Evolutionary conservation across 2,888 invertebrate genomes (phyloP).

Genomic region (Brachyopa scutellaris): DNA sequence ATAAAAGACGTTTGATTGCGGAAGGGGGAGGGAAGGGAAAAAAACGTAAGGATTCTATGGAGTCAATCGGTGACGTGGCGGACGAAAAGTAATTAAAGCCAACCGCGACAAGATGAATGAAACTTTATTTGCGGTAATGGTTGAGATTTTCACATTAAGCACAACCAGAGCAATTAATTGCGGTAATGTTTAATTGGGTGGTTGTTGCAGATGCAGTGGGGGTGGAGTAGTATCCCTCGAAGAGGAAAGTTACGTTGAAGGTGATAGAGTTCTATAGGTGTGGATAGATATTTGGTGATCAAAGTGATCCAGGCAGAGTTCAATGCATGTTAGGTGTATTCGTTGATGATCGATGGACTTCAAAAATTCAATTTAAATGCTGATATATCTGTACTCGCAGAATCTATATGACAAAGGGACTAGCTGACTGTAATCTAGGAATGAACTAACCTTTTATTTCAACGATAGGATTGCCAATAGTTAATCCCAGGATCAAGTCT

Average conservation of each 20-base stretch:
- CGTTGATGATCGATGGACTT: no score
- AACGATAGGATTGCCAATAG: no score
- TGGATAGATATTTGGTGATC: no score
- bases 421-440: no score
- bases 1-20: not conserved
- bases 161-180: constrained; percentile 49
- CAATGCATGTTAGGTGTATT: no score
- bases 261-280: no score
- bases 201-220: not conserved
- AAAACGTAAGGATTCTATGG: constrained; percentile 6
- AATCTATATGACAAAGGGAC: no score
- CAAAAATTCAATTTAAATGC: no score
- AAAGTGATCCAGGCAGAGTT: no score
- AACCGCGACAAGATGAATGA: constrained; percentile 66
- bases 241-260: not conserved
- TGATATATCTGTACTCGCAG: no score
- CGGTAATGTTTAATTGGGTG: constrained; percentile 39
- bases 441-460: no score
- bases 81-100: constrained; percentile 67
- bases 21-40: not conserved
- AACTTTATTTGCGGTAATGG: constrained; percentile 69
- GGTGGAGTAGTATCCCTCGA: not conserved
- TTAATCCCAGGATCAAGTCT: no score
- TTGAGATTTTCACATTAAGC: constrained; percentile 64
- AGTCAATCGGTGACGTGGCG: constrained; percentile 48